Base-by-base conservation (phyloP, 2,888 invertebrate species). In the Microctonus hyperodae region DNA sequence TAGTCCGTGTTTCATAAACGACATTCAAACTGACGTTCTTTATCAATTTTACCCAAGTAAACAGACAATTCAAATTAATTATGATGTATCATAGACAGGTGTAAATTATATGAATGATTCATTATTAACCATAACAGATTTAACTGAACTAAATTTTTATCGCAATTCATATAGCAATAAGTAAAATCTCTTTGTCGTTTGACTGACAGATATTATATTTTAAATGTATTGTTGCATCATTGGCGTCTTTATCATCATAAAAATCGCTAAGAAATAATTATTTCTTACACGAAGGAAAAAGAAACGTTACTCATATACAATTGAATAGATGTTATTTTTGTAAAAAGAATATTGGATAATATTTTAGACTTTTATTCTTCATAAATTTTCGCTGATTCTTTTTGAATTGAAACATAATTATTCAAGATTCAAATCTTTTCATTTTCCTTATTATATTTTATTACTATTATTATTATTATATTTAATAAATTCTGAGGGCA, bases 171-270 rank as follows among this genome's bases (percentile, higher is more conserved):
- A 16, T 16, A 9, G 23, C 4, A 28, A 25, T 31, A 16, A 48
- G 60, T 6, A 60, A 48, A 44, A 20, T 56, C 11, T 25, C 3
- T 20, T 28, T 3, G 25, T n/a, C 16, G 37, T 48, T 28, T 22
- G 23, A 37, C 23, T 13, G 9, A 28, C 25, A n/a, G 7, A 55
- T 13, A 37, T 44, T 25, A 23, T n/a, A 9, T 60, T 60, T 11
- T 20, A 10, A 16, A 33, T 16, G 33, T 2, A 16, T n/a, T 55
- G 31, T 31, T 61, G 35, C 40, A 62, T 62, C 40, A 20, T 20
- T 22, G 62, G 57, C 51, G 51, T 51, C 63, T 16, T 67, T 37
- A 57, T 63, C 58, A 67, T 67, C 67, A 31, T 25, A 51, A 28
- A 37, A 62, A 23, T 51, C 59, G 48, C 31, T 51, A 23, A 23